Conservation (phyloP, 2,797 vertebrate genomes). For the Parambassis ranga region DNA sequence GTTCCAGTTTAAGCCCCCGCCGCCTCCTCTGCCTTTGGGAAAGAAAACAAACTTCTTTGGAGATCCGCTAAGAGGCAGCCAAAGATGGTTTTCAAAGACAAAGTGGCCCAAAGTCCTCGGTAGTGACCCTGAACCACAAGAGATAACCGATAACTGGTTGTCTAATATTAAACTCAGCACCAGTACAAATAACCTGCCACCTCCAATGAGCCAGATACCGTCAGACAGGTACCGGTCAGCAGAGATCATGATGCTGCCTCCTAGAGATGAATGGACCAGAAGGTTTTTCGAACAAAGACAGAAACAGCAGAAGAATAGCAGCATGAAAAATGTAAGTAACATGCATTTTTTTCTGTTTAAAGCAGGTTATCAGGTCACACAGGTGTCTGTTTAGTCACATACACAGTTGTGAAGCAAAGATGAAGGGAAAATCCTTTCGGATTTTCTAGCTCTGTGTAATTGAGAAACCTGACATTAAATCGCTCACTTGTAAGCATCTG, state of each 20-base stretch:
- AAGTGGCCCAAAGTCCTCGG: constrained; percentile 86
- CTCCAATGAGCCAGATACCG: constrained; percentile 89
- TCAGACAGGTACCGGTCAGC: constrained; percentile 85
- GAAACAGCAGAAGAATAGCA: constrained; percentile 58
- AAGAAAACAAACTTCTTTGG: constrained; percentile 65
- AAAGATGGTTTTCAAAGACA: constrained; percentile 87
- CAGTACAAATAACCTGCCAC: constrained; percentile 81
- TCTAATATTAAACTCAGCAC: constrained; percentile 56
- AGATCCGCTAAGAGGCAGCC: constrained; percentile 71
- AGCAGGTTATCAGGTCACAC: neutral
- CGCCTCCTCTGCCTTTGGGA: constrained; percentile 76
- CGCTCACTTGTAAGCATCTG: constrained; percentile 39
- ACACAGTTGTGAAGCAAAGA: too few species aligned
- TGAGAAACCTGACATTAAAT: constrained; percentile 10
- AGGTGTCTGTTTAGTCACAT: too few species aligned
- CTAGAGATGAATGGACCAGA: constrained; percentile 86
- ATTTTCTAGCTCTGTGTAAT: neutral
- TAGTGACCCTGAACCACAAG: constrained; percentile 83
- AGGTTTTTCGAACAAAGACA: constrained; percentile 83
- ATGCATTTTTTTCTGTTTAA: neutral
- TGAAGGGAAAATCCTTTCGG: neutral
- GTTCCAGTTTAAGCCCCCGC: constrained; percentile 79
- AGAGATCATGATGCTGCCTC: constrained; percentile 79
- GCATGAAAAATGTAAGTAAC: constrained; percentile 67
- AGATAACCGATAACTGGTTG: constrained; percentile 79